phyloP scores from a whole-genome alignment of 2,113 vertebrate species.

The Anhinga rufa region DNA sequence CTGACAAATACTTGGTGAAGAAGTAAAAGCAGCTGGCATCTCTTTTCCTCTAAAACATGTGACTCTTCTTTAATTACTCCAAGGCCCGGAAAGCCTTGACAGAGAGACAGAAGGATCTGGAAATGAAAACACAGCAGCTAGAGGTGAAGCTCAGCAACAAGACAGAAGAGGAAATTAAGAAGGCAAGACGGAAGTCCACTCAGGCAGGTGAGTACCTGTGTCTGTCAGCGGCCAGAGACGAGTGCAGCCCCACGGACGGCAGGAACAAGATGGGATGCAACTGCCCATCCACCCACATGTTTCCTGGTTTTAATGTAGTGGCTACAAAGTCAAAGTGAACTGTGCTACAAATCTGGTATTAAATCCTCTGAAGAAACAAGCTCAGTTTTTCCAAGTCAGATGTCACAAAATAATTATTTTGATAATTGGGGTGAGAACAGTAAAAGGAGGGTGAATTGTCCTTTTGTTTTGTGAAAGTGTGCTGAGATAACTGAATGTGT shows the following conservation, averaged over 20 bases:
- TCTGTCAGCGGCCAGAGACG: accelerated
- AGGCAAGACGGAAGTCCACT: conserved; percentile 94
- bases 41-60: neutral
- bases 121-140: conserved; percentile 94
- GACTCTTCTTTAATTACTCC: neutral
- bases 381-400: neutral
- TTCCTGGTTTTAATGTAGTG: neutral
- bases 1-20: neutral
- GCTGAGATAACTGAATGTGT: neutral
- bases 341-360: neutral
- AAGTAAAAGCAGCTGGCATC: neutral
- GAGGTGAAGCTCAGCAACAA: conserved; percentile 96
- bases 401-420: neutral
- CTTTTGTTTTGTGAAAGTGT: neutral
- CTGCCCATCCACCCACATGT: accelerated
- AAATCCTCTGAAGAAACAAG: neutral
- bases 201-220: conserved; percentile 85
- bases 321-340: neutral
- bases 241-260: accelerated
- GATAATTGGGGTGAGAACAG: neutral
- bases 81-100: conserved; percentile 92
- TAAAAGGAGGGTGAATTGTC: neutral
- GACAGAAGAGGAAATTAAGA: conserved; percentile 97
- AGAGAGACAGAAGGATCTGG: conserved; percentile 94
- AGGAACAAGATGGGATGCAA: neutral